These are phyloP conservation scores for Rhadina sibilatrix DNA, from an alignment of 2,113 vertebrate genomes.

Conservation along the genomic window DNA sequence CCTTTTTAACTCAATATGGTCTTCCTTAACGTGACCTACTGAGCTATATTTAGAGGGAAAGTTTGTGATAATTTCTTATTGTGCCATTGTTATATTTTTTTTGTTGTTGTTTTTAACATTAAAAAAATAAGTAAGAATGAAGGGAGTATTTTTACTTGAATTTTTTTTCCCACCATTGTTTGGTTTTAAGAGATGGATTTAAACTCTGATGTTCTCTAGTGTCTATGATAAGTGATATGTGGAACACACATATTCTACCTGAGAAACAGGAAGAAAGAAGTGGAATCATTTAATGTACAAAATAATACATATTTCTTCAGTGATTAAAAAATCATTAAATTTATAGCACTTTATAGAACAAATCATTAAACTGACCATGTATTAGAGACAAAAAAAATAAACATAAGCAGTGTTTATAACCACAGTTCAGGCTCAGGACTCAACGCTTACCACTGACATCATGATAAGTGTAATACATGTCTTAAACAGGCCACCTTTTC, in stretches of 20 bases:
- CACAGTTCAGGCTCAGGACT: background rate
- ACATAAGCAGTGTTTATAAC: rapidly evolving
- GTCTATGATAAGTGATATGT: background rate
- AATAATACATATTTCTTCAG: background rate
- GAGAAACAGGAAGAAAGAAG: background rate
- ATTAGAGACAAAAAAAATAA: background rate
- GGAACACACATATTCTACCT: background rate
- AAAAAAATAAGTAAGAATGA: background rate
- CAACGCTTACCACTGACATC: background rate
- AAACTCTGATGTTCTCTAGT: background rate
- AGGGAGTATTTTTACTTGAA: background rate
- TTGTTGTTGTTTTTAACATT: background rate
- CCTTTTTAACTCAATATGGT: background rate
- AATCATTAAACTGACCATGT: background rate
- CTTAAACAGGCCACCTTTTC: background rate
- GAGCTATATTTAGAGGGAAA: background rate
- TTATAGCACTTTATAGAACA: background rate
- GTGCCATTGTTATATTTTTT: background rate
- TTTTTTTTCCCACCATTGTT: background rate
- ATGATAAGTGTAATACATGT: rapidly evolving
- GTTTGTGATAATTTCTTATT: background rate
- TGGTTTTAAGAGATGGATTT: background rate
- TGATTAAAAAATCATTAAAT: background rate
- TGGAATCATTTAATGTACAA: background rate
- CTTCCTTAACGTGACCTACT: background rate